A percentile compares a stretch with the other conserved stretches of the same genome.
Evolutionary conservation across 2,113 vertebrate genomes (phyloP).

Genomic region (Campylomormyrus tamandua): DNA sequence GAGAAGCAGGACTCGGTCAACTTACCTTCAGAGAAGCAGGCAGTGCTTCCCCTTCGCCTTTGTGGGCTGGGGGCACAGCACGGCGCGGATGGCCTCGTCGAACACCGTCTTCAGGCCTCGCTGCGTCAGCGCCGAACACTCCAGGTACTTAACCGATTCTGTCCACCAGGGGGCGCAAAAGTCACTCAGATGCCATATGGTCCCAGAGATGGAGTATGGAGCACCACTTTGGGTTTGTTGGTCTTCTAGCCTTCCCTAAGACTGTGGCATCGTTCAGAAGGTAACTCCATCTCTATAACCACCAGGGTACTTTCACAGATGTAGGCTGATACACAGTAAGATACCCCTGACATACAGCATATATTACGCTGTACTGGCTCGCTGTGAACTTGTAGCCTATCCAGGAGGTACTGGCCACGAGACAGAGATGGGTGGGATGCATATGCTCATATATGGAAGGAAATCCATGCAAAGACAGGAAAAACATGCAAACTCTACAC

Average conservation of each 20-base stretch:
- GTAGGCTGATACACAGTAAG: not conserved
- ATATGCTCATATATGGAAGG: not conserved
- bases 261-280: not conserved
- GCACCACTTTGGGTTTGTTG: not conserved
- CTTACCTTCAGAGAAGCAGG: slow-evolving; percentile 66
- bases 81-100: slow-evolving; percentile 82
- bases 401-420: not conserved
- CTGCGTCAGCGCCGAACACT: slow-evolving; percentile 84
- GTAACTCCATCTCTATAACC: not conserved
- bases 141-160: slow-evolving; percentile 86
- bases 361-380: not conserved
- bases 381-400: not conserved
- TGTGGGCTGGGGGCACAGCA: slow-evolving; percentile 76
- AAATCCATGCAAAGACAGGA: not conserved
- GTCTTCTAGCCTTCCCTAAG: not conserved
- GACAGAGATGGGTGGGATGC: not conserved
- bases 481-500: not conserved
- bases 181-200: not conserved
- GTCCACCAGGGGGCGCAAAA: slow-evolving; percentile 9
- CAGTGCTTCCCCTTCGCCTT: slow-evolving; percentile 68
- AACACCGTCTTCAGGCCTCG: slow-evolving; percentile 84
- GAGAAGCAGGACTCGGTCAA: not conserved
- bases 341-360: not conserved
- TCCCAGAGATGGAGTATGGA: not conserved
- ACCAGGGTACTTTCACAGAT: not conserved